phyloP scores from a whole-genome alignment of 35 echinoderm and acorn worm genomes.

The Diadema setosum region DNA sequence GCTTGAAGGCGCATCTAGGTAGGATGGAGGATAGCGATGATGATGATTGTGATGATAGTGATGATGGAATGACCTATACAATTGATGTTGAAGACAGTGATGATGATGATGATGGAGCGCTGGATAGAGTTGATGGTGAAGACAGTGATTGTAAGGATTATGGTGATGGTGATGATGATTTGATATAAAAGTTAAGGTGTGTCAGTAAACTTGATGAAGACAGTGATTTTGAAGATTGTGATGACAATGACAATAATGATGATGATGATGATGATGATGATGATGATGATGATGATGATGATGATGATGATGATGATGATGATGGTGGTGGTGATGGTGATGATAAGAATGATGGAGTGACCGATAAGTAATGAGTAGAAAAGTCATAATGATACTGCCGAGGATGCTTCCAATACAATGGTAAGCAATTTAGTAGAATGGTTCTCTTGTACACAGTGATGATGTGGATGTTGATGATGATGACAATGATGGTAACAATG shows the following conservation, averaged over 20 bases:
- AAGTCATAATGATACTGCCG: too few relatives aligned
- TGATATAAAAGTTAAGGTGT: too few relatives aligned
- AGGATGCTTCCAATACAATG: too few relatives aligned
- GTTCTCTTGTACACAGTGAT: too few relatives aligned
- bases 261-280: background rate
- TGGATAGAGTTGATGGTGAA: background rate
- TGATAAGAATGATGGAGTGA: background rate
- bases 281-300: background rate
- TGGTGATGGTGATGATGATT: background rate
- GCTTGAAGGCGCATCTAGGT: conserved; percentile 95
- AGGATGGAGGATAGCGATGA: background rate
- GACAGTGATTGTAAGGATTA: background rate
- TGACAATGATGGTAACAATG: background rate
- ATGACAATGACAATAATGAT: background rate
- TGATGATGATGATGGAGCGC: background rate
- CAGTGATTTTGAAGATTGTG: background rate
- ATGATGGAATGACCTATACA: background rate
- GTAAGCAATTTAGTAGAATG: too few relatives aligned
- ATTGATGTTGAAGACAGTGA: background rate
- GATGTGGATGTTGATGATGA: too few relatives aligned
- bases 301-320: background rate
- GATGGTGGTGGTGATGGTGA: background rate
- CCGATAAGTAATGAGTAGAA: too few relatives aligned
- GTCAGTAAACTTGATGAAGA: background rate
- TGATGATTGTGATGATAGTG: background rate